Evolutionary conservation across 1,140 invertebrate species (phyloP), one percentile per base, ranked within the genome.

Genomic region (Solen grandis): DNA sequence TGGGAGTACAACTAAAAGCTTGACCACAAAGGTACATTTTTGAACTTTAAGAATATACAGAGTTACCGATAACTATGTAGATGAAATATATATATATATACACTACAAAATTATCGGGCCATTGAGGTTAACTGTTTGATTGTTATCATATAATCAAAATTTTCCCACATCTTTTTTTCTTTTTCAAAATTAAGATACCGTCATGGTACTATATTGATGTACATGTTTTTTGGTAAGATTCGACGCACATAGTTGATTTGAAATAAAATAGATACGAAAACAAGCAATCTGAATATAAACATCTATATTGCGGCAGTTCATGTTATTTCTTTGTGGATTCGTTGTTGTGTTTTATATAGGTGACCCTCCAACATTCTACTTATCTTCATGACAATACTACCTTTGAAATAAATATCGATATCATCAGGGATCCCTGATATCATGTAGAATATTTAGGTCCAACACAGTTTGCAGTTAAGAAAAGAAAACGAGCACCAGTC

Each of bases 11-110:
- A 52, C 31, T 22, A 70, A 81, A n/a, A 81, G 78, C 60, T 29
- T 84, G 55, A 84, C 82, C 33, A 81, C 77, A 29, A 77, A 69
- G 65, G 82, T 84, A 77, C 38, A n/a, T 78, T 36, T 1, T 72
- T 41, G 16, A n/a, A 60, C 57, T 38, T 0, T 19, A 68, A 38
- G 10, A 41, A 38, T 68, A 38, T 60, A 16, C 3, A 22, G 31
- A 2, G 31, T 16, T 29, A 2, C 19, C 3, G 16, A 1, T 19
- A 19, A 19, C 10, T 25, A 59, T 60, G 19, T 60, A 59, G 16
- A 16, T 60, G 3, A 2, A 60, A 60, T 27, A 60, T 22, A 27
- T 1, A 5, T 2, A 22, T 31, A 60, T 3, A 1, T 60, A 19
- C 13, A 19, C 29, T 29, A 62, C n/a, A n/a, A 62, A 2, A 3